Conservation (phyloP, 35 echinoderm and acorn worm genomes). For the Nesometra sesokonis region DNA sequence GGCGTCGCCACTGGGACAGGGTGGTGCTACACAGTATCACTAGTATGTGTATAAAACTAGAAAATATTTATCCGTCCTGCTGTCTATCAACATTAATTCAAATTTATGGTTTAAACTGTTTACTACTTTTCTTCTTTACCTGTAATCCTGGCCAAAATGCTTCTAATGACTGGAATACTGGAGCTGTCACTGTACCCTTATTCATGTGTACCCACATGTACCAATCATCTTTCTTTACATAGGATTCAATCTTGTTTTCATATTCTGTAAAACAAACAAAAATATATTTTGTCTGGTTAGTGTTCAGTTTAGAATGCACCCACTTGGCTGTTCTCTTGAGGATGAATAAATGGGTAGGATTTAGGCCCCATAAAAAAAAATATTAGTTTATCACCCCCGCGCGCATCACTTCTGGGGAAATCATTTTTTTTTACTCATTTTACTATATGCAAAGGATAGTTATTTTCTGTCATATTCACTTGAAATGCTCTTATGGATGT, state of each 20-base stretch:
- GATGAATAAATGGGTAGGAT: neutral
- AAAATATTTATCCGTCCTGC: no score
- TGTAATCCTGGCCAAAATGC: conserved; percentile 90
- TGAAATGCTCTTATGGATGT: no score
- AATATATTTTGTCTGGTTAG: neutral
- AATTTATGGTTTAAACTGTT: neutral
- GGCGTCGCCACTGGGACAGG: no score
- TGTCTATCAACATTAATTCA: no score
- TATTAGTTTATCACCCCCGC: no score
- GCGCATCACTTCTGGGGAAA: no score
- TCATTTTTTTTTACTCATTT: no score
- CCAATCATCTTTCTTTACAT: conserved; percentile 82
- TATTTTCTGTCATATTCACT: no score
- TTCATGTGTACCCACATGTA: conserved; percentile 99
- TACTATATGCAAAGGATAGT: no score
- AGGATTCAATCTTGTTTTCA: conserved; percentile 63
- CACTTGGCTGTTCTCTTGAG: neutral
- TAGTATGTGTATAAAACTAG: no score
- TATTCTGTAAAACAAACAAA: conserved; percentile 40
- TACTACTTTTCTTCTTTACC: conserved; percentile 36
- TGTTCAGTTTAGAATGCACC: neutral
- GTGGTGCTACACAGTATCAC: no score
- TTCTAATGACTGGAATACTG: conserved; percentile 92
- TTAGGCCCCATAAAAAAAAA: no score
- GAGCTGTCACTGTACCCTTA: conserved; percentile 76